phyloP scores from a whole-genome alignment of 2,888 invertebrate species.

The Reticulitermes lucifugus region DNA sequence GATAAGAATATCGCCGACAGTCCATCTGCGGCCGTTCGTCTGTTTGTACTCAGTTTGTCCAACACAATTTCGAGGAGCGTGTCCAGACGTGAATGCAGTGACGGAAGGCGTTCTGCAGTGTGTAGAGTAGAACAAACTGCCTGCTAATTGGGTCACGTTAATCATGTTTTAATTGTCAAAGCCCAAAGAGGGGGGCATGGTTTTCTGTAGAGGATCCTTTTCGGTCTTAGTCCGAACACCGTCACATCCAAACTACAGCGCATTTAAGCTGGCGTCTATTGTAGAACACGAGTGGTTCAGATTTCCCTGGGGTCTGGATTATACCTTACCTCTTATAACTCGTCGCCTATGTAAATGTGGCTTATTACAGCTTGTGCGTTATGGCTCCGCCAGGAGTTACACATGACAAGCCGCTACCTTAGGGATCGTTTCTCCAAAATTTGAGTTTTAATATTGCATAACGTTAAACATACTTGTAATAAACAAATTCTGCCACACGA shows the following conservation, averaged over 20 bases:
- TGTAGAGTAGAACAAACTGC: constrained; percentile 22
- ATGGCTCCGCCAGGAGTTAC: not conserved
- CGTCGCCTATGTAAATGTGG: constrained; percentile 15
- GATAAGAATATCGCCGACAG: too few relatives aligned
- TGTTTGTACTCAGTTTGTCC: too few relatives aligned
- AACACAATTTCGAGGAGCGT: too few relatives aligned
- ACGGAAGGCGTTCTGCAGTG: not conserved
- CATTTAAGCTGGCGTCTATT: not conserved
- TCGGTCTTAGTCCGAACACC: not conserved
- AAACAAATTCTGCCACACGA: too few relatives aligned
- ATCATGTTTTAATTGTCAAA: constrained; percentile 39
- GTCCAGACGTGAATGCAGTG: too few relatives aligned
- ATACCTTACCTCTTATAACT: not conserved
- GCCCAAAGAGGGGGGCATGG: not conserved
- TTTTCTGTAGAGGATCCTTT: not conserved
- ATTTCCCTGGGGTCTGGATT: constrained; percentile 10
- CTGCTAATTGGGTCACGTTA: constrained; percentile 38
- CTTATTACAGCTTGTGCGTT: not conserved
- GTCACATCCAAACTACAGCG: not conserved
- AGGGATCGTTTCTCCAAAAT: not conserved
- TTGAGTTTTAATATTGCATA: not conserved
- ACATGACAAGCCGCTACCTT: not conserved
- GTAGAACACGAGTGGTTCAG: not conserved
- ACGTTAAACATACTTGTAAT: too few relatives aligned
- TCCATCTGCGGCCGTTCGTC: too few relatives aligned